Conservation (phyloP, 2,797 vertebrate genomes). For the Epinephelus malabaricus region DNA sequence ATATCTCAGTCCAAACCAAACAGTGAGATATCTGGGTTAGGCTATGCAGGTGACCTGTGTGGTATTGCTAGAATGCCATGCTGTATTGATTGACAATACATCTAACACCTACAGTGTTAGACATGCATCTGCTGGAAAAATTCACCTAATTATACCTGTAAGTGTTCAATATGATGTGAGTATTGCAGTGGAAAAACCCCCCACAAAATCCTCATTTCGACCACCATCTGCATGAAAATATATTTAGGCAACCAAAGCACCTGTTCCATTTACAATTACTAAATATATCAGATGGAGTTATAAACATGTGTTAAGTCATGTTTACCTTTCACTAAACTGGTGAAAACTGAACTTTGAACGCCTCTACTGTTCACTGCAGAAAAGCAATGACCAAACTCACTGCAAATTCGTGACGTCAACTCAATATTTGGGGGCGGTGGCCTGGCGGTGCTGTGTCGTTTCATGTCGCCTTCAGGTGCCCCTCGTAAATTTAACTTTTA, state of each 20-base stretch:
- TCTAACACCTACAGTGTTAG: not conserved
- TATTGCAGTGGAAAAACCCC: not conserved
- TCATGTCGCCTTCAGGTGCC: conserved; percentile 25
- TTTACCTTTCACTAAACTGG: not conserved
- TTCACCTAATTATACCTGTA: not conserved
- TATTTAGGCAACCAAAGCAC: not conserved
- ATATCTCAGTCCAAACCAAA: conserved; percentile 25
- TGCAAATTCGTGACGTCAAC: conserved; percentile 36
- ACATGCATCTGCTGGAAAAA: not conserved
- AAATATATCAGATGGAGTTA: not conserved
- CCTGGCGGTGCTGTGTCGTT: not conserved
- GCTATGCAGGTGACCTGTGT: not conserved
- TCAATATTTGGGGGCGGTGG: not conserved
- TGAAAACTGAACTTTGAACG: not conserved
- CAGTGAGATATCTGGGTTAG: not conserved
- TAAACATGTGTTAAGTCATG: not conserved
- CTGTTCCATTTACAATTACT: not conserved
- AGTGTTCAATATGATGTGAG: not conserved
- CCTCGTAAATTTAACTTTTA: not conserved
- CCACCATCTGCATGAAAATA: not conserved
- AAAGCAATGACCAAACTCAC: not conserved
- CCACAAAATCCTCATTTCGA: not conserved
- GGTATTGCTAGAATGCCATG: conserved; percentile 1
- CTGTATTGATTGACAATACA: not conserved
- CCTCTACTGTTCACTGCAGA: not conserved